These are phyloP conservation scores for Eurosta solidaginis DNA, from an alignment of 1,140 invertebrate species.

Conservation along the genomic window DNA sequence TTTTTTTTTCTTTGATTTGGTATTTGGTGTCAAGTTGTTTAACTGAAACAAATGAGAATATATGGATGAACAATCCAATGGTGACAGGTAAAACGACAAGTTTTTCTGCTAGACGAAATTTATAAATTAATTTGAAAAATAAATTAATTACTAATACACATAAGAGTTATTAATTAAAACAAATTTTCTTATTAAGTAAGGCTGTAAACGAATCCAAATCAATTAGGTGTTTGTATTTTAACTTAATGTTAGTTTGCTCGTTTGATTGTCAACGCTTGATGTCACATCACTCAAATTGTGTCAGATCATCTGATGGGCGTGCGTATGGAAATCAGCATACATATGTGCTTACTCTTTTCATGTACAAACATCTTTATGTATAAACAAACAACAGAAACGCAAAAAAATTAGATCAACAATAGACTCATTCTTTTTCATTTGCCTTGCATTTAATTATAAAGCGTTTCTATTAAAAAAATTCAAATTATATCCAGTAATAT, in stretches of 20 bases:
- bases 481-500: background rate
- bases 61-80: background rate
- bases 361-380: background rate
- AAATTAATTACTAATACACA: background rate
- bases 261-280: background rate
- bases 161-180: background rate
- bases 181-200: no score
- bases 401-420: background rate
- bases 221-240: no score
- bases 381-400: background rate
- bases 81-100: background rate
- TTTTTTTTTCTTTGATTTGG: no score
- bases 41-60: background rate
- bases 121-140: background rate
- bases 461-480: background rate
- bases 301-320: background rate
- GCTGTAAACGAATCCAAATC: no score
- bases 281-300: background rate
- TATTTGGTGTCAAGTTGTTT: background rate
- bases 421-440: background rate
- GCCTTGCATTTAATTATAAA: background rate
- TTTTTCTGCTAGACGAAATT: no score
- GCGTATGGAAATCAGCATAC: background rate
- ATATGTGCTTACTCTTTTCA: background rate
- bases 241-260: no score